phyloP scores from a whole-genome alignment of 1,140 invertebrate species.

The Lucilia sericata region DNA sequence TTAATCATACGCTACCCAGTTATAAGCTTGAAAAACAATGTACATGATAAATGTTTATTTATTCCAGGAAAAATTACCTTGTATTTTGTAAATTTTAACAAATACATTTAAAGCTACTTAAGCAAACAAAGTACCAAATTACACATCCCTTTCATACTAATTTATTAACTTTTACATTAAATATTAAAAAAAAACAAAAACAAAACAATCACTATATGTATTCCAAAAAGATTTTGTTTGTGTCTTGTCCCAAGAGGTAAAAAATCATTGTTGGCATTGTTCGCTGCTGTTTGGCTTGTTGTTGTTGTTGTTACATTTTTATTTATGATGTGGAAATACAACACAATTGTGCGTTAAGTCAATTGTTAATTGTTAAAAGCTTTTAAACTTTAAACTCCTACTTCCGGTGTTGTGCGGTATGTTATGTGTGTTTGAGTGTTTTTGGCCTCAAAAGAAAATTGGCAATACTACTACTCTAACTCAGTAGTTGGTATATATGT shows the following conservation, averaged over 20 bases:
- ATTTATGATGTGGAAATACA: conserved; percentile 9
- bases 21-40: too few species aligned
- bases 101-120: too few species aligned
- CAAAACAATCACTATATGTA: too few species aligned
- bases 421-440: background rate
- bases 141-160: background rate
- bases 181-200: too few species aligned
- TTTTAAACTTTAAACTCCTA: conserved; percentile 16
- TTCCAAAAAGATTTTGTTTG: too few species aligned
- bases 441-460: background rate
- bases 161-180: too few species aligned
- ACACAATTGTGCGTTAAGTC: conserved; percentile 23
- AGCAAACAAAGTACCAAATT: background rate
- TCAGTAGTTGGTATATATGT: background rate
- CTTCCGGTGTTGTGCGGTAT: background rate
- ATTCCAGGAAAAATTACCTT: too few species aligned
- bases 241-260: background rate
- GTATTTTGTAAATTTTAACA: too few species aligned
- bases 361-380: conserved; percentile 25
- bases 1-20: conserved; percentile 9
- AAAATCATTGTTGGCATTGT: background rate
- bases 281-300: background rate
- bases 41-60: too few species aligned
- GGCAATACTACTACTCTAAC: background rate
- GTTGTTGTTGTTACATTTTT: background rate